Conservation (phyloP, 2,888 invertebrate species). For the Lamproptera curius region DNA sequence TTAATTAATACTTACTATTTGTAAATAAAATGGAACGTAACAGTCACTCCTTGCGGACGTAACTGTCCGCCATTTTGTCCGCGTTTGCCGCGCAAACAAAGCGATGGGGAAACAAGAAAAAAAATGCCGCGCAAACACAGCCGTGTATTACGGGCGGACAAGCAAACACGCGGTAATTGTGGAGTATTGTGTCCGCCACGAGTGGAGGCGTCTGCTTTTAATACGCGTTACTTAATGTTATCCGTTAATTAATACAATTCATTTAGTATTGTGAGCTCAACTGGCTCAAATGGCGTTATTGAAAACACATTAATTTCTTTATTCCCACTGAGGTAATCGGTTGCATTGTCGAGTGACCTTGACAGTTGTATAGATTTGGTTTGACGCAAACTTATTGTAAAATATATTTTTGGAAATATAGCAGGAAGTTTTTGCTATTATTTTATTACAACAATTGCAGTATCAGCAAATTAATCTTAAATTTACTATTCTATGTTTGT, state of each 20-base stretch:
- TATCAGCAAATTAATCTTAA: background rate
- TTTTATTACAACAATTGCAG: background rate
- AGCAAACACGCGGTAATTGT: slow-evolving; percentile 15
- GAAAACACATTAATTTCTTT: slow-evolving; percentile 8
- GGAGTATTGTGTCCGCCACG: slow-evolving; percentile 10
- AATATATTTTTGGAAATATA: too few relatives aligned
- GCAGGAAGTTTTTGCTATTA: too few relatives aligned
- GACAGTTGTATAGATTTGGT: too few relatives aligned
- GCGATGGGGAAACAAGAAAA: too few relatives aligned
- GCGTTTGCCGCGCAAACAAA: background rate
- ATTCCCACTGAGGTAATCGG: slow-evolving; percentile 9
- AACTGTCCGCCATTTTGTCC: slow-evolving; percentile 9
- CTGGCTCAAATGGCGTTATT: slow-evolving; percentile 6
- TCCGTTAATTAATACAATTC: slow-evolving; percentile 15
- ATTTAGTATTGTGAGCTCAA: slow-evolving; percentile 1
- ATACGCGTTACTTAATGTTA: slow-evolving; percentile 1
- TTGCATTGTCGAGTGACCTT: slow-evolving; percentile 1
- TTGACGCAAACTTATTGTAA: too few relatives aligned
- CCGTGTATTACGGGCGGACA: background rate
- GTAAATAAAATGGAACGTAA: too few relatives aligned
- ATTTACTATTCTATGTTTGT: too few relatives aligned
- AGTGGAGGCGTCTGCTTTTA: background rate
- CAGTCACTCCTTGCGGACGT: background rate
- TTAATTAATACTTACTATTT: too few relatives aligned
- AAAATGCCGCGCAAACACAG: too few relatives aligned